Conservation (phyloP, 2,888 invertebrate species). For the Marronus borbonicus region DNA sequence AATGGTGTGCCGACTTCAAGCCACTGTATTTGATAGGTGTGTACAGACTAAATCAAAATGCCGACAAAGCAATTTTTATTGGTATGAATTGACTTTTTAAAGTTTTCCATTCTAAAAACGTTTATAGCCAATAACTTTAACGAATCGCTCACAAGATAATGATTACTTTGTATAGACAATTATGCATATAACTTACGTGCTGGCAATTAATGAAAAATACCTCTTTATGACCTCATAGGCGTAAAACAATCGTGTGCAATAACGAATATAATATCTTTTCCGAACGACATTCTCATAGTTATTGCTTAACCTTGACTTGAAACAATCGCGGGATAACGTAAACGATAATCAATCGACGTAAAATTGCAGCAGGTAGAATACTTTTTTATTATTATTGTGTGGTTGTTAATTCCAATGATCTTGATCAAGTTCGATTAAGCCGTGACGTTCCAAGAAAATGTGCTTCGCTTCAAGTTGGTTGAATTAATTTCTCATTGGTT, state of each 20-base stretch:
- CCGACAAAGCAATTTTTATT: too few relatives aligned
- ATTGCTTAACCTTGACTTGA: neutral
- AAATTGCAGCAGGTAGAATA: constrained; percentile 17
- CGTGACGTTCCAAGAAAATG: too few relatives aligned
- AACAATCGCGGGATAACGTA: constrained; percentile 7
- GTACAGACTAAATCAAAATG: too few relatives aligned
- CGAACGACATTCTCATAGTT: constrained; percentile 6
- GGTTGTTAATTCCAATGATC: neutral
- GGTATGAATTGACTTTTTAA: too few relatives aligned
- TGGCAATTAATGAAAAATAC: neutral
- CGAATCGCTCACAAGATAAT: too few relatives aligned
- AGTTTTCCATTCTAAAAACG: too few relatives aligned
- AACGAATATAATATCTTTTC: neutral
- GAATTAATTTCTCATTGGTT: too few relatives aligned
- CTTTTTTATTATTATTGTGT: neutral
- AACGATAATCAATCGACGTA: constrained; percentile 8
- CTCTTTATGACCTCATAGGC: neutral
- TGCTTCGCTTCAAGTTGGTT: too few relatives aligned
- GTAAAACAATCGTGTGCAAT: constrained; percentile 2
- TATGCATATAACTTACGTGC: neutral
- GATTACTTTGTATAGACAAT: too few relatives aligned
- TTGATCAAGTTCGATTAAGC: neutral
- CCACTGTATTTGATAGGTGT: too few relatives aligned
- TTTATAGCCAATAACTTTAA: too few relatives aligned
- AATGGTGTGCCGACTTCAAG: too few relatives aligned